phyloP scores from a whole-genome alignment of 2,113 vertebrate species.

The Pseudorasbora parva region DNA sequence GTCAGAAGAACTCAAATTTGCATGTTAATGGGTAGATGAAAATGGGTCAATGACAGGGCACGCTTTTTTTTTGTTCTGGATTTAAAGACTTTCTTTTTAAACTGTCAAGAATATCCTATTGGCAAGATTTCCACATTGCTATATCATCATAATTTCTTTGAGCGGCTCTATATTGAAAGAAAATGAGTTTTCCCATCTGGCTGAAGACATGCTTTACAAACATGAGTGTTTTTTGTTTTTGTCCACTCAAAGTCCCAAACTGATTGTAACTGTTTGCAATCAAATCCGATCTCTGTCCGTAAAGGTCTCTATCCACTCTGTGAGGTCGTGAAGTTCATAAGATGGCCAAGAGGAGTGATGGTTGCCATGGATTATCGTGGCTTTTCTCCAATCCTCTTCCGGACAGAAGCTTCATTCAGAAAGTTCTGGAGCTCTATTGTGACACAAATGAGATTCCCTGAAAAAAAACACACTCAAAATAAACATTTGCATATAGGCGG shows the following conservation, averaged over 20 bases:
- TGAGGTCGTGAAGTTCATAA: constrained; percentile 38
- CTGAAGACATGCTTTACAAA: background rate
- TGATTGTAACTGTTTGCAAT: background rate
- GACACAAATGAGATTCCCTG: constrained; percentile 53
- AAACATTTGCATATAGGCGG: constrained; percentile 45
- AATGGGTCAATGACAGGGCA: background rate
- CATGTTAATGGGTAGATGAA: background rate
- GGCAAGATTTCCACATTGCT: background rate
- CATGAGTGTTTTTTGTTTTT: background rate
- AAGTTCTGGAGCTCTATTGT: constrained; percentile 46
- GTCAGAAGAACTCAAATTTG: constrained; percentile 1
- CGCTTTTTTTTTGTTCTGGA: background rate
- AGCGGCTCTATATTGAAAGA: background rate
- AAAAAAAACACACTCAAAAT: constrained; percentile 53
- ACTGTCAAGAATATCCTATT: background rate
- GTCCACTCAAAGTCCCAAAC: background rate
- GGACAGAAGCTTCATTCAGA: constrained; percentile 46
- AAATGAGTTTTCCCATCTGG: background rate
- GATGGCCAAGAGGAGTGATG: background rate
- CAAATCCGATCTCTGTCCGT: background rate
- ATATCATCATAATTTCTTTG: background rate
- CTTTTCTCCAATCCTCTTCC: constrained; percentile 36
- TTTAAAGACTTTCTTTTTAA: background rate
- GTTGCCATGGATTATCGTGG: constrained; percentile 48
- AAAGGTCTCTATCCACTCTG: constrained; percentile 1